A percentile compares a stretch with the other conserved stretches of the same genome.
Conservation (phyloP, 2,797 vertebrate genomes). For the Hydrolagus colliei region DNA sequence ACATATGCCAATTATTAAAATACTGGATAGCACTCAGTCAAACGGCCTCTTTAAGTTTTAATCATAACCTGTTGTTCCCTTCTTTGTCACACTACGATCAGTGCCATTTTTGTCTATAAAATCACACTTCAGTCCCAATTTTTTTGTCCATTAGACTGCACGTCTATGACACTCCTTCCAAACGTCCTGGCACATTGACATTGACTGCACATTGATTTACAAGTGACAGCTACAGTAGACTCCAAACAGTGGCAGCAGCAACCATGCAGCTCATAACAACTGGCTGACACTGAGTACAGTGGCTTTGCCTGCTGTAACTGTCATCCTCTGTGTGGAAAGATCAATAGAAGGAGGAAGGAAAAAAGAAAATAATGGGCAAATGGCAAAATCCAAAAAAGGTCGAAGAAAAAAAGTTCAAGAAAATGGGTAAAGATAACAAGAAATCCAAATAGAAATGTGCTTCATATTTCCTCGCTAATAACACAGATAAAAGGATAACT, state of each 20-base stretch:
- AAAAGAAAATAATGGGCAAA: not conserved
- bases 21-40: not conserved
- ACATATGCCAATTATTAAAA: not conserved
- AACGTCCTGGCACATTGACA: not conserved
- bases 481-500: not conserved
- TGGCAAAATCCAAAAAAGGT: not conserved
- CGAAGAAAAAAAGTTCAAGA: not conserved
- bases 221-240: not conserved
- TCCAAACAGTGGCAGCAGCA: not conserved
- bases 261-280: not conserved
- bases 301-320: not conserved
- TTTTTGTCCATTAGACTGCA: not conserved
- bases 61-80: not conserved
- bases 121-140: not conserved
- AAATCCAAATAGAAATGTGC: not conserved
- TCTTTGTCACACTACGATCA: not conserved
- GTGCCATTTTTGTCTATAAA: constrained; percentile 6
- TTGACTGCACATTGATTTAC: constrained; percentile 5
- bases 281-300: not conserved
- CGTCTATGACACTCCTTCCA: not conserved
- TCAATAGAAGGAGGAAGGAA: not conserved
- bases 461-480: not conserved
- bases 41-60: not conserved
- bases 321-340: not conserved
- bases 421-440: not conserved